Base-by-base conservation (phyloP, 2,113 vertebrate species). In the Callopanchax toddi region DNA sequence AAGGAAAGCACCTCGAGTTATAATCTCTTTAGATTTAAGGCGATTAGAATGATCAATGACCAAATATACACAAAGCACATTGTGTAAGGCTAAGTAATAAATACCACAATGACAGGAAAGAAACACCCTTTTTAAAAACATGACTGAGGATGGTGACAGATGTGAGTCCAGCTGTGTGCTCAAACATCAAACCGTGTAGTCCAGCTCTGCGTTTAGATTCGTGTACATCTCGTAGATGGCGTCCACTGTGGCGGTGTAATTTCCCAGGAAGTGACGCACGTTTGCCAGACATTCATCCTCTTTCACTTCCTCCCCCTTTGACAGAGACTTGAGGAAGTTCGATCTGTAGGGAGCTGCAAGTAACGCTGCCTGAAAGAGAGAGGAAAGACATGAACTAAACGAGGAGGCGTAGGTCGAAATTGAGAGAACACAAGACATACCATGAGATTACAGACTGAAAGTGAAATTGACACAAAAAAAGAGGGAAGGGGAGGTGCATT, bases 161-260 rank as follows among this genome's bases (percentile, higher is more conserved):
- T 5, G 11, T 20, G 29, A n/a, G 48, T 22, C 8, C 29, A 49
- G 13, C 37, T 36, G 17, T 6, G 5, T 53, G 40, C n/a, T 0
- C 0, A 0, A 20, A 46, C 39, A 18, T 94, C 82, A 99, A 68
- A 94, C 96, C 2, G 92, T 95, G 90, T 97, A 99, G 87, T 91
- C 93, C 82, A 99, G 92, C 87, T 99, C 96, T 0, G 96, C 97
- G 0, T 95, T 94, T 89, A 96, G 94, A 78, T 89, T 86, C 0
- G 85, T 89, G 90, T 96, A 99, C 96, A 99, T 95, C 43, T 96
- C 94, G 0, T 97, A 98, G 85, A 99, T 95, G 16, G 94, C 93
- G 2, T 99, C 96, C 4, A 99, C 91, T 29, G 95, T 95, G 67
- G 91, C 70, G 0, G 94, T 93, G 80, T 85, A 97, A 69, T 96